Conservation (phyloP, 1,140 invertebrate genomes). For the Macrobrachium nipponense region DNA sequence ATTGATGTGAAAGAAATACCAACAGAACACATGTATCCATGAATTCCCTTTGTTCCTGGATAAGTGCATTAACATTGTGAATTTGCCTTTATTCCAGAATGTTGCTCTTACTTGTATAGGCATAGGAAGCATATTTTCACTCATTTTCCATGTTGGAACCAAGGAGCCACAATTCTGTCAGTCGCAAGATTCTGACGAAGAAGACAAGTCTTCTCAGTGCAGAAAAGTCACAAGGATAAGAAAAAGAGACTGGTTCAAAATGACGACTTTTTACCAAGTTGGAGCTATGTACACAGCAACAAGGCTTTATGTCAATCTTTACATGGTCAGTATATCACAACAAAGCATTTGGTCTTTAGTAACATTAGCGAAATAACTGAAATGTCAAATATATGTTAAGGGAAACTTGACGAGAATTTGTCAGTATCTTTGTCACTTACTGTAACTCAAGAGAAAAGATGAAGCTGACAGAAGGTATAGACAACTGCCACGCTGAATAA, state of each 20-base stretch:
- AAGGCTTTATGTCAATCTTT: slow-evolving; percentile 88
- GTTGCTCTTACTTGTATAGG: slow-evolving; percentile 80
- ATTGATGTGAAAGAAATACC: too few relatives aligned
- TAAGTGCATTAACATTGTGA: too few relatives aligned
- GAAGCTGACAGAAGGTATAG: too few relatives aligned
- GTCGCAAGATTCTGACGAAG: not conserved
- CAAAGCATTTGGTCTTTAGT: too few relatives aligned
- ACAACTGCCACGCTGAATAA: too few relatives aligned
- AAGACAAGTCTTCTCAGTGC: not conserved
- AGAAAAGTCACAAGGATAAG: slow-evolving; percentile 63
- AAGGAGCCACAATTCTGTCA: slow-evolving; percentile 62
- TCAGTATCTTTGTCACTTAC: too few relatives aligned
- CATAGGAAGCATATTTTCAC: slow-evolving; percentile 78
- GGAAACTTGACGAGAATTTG: too few relatives aligned
- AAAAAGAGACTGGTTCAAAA: slow-evolving; percentile 74
- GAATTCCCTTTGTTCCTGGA: too few relatives aligned
- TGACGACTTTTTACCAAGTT: slow-evolving; percentile 75
- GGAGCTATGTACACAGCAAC: slow-evolving; percentile 87
- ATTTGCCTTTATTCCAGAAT: slow-evolving; percentile 64
- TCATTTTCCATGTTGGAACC: slow-evolving; percentile 81
- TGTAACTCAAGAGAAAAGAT: too few relatives aligned
- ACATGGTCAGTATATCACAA: slow-evolving; percentile 65
- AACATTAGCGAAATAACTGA: not conserved
- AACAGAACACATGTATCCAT: too few relatives aligned
- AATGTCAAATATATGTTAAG: not conserved